Evolutionary conservation across 2,113 vertebrate species (phyloP).

Genomic region (Crotalus helleri): DNA sequence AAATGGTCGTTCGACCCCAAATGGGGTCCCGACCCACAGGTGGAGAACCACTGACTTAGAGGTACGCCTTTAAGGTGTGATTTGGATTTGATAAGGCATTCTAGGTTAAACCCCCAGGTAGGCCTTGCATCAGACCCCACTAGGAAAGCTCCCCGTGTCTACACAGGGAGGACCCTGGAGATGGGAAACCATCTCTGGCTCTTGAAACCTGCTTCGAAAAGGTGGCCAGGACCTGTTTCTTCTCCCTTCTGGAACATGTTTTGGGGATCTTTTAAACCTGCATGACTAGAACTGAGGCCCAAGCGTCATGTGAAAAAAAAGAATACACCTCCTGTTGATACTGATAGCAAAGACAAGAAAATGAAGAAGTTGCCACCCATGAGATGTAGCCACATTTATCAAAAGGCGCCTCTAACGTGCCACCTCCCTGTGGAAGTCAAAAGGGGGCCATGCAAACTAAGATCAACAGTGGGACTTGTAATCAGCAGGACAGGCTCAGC

Average conservation of each 20-base stretch:
- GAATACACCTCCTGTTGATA: not conserved
- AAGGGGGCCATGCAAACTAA: accelerated
- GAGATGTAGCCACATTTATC: not conserved
- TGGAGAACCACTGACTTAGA: no score
- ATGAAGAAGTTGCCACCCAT: not conserved
- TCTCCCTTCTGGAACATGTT: not conserved
- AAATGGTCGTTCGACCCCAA: no score
- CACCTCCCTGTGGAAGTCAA: not conserved
- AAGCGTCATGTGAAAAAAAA: not conserved
- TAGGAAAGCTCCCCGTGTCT: no score
- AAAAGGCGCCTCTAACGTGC: not conserved
- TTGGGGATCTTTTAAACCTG: not conserved
- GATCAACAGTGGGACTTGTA: not conserved
- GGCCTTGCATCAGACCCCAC: not conserved
- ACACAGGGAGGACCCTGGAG: not conserved
- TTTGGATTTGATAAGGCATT: not conserved
- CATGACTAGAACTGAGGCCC: not conserved
- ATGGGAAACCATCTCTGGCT: not conserved
- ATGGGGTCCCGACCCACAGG: no score
- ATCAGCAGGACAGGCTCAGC: not conserved
- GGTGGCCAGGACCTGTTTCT: not conserved
- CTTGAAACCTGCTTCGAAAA: not conserved
- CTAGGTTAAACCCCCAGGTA: not conserved
- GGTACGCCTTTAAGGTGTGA: not conserved
- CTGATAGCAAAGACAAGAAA: not conserved